Base-by-base conservation (phyloP, 1,140 invertebrate species). In the Conus betulinus region DNA sequence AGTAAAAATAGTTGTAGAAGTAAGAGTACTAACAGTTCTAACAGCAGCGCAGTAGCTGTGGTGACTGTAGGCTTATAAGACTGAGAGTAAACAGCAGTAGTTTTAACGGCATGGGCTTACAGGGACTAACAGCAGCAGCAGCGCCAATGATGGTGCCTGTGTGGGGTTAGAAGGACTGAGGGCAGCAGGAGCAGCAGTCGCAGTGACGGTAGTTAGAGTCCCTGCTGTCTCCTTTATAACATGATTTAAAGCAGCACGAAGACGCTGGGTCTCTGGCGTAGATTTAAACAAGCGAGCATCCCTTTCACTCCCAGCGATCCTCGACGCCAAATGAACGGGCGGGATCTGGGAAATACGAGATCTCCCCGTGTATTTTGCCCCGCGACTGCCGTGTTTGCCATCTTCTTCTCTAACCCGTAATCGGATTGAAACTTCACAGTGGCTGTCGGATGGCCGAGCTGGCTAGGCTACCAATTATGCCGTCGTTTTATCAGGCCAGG, bases 341-440 rank as follows among this genome's bases (percentile, higher is more conserved):
- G 67, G 20, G 67, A 71, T 71, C 67, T n/a, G 11, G 67, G 67
- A 71, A 71, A 71, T 23, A 71, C 17, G 67, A 71, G 67, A 71
- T n/a, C 10, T 71, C 20, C 67, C 20, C 17, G 15, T n/a, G 67
- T 71, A 20, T 71, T 71, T 71, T 71, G 67, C 7, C 13, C 79
- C 51, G 10, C 27, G 79, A 78, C 11, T 13, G 76, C 79, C 27
- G 23, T 53, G 79, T 81, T 81, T 81, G 79, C 39, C 51, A 23
- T 81, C 79, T 81, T 81, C 79, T 53, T 81, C 79, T 53, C 79
- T 81, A 81, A 81, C 79, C 13, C 4, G 51, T 81, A 81, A 81
- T 81, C 79, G 79, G 79, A 81, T 81, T 81, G 79, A 81, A 81
- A 81, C 79, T 81, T 81, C 51, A 55, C 79, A 55, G 79, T 53